These are phyloP conservation scores for Ciconia stormi DNA, from an alignment of 2,113 vertebrate species.

Conservation along the genomic window DNA sequence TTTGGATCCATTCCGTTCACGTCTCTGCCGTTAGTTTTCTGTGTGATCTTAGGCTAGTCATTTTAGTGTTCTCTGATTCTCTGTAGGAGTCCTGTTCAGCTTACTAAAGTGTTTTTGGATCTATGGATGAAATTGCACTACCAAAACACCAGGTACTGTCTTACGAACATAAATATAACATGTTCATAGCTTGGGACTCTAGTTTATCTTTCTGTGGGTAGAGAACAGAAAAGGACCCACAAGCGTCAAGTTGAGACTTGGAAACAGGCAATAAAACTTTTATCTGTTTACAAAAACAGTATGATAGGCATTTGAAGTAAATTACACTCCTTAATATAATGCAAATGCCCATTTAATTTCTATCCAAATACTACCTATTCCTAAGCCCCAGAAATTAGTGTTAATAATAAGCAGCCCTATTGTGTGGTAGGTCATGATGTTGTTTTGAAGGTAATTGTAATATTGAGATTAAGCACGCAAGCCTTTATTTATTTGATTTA, in stretches of 20 bases:
- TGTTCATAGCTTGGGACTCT: neutral
- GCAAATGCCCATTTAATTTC: neutral
- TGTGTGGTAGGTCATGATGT: neutral
- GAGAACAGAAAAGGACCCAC: neutral
- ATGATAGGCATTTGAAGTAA: neutral
- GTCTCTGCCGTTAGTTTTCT: neutral
- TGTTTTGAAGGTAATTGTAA: neutral
- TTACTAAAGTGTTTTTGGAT: slow-evolving; percentile 32
- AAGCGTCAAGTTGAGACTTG: neutral
- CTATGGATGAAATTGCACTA: slow-evolving; percentile 20
- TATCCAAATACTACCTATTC: neutral
- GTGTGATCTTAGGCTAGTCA: slow-evolving; percentile 22
- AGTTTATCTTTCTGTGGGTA: neutral
- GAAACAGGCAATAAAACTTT: neutral
- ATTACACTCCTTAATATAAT: neutral
- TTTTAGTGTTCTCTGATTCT: slow-evolving; percentile 22
- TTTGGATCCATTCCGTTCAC: neutral
- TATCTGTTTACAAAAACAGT: neutral
- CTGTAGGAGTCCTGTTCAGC: slow-evolving; percentile 4
- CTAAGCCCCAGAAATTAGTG: neutral
- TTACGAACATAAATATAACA: neutral
- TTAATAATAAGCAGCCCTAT: neutral
- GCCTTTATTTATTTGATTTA: neutral
- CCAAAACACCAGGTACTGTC: neutral
- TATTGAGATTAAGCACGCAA: neutral